Base-by-base conservation (phyloP, 2,888 invertebrate species). In the Melanotus villosus region DNA sequence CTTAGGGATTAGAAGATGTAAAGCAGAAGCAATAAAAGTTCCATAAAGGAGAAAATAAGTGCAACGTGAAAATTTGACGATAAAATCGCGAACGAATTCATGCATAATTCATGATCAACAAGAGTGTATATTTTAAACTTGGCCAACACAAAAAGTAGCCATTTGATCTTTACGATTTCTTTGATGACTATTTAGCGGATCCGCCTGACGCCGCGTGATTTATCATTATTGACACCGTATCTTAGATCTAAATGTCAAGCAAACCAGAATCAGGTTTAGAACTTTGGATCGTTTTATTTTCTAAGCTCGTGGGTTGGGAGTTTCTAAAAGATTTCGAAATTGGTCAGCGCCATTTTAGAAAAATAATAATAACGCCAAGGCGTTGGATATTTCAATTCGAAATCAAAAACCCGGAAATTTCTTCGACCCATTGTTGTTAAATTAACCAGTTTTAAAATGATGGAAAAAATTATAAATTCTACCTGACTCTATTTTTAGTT, bases 51-150 rank as follows among this genome's bases (percentile, higher is more conserved):
- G n/a, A n/a, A n/a, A n/a, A n/a, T n/a, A n/a, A n/a, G n/a, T n/a
- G n/a, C n/a, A n/a, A n/a, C n/a, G 64, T 26, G 54, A 64, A 64
- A 54, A 43, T 43, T 56, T 26, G 45, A 56, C 64, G 64, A 64
- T 65, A 57, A 45, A 0, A 65, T 65, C 57, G 45, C 7, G 18
- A 23, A 14, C 54, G 18, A 41, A 12, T 18, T 19, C 38, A 63
- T 64, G 43, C 30, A 64, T 64, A 56, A 64, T 64, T 64, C 64
- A 64, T 64, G 64, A 43, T 23, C 1, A 38, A 26, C 14, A 16
- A 14, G n/a, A 12, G 32, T 32, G 16, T 56, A 5, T 56, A 34
- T 19, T 56, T 19, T 58, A 41, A 50, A 32, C 32, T 50, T 14
- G n/a, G 16, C 32, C 10, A 52, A 5, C 30, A 18, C 30, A 52